These are phyloP conservation scores for Lethenteron camtschaticum DNA, from an alignment of 2,113 vertebrate genomes.

Conservation along the genomic window DNA sequence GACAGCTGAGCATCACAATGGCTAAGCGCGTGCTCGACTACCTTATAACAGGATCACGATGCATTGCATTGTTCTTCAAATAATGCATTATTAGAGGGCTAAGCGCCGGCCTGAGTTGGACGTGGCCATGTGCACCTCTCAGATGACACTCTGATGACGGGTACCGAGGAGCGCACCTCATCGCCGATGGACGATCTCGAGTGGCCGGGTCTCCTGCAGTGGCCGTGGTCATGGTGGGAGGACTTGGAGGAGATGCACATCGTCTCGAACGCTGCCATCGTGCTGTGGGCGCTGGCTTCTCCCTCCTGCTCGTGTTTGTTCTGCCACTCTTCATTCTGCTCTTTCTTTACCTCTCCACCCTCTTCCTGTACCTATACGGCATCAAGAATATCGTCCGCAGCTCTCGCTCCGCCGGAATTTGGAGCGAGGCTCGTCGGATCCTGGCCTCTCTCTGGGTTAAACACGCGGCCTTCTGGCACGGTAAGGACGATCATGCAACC, in stretches of 20 bases:
- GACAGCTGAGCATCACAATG: no score
- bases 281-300: conserved; percentile 54
- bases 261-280: conserved; percentile 40
- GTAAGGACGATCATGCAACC: conserved; percentile 21
- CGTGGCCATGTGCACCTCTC: no score
- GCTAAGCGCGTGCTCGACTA: no score
- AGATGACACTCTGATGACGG: no score
- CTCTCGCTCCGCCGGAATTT: conserved; percentile 59
- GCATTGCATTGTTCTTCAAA: no score
- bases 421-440: conserved; percentile 57
- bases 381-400: conserved; percentile 51
- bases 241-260: conserved; percentile 31
- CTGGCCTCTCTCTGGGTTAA: conserved; percentile 66
- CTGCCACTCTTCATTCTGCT: conserved; percentile 55
- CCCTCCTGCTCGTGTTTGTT: conserved; percentile 50
- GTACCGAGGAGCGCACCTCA: no score
- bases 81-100: no score
- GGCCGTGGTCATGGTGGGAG: conserved; percentile 37
- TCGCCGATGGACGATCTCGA: no score
- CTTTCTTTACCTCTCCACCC: conserved; percentile 56
- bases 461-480: conserved; percentile 72
- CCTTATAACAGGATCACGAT: no score
- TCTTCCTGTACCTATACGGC: conserved; percentile 66
- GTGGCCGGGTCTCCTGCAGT: conserved; percentile 32
- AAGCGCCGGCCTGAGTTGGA: no score